Base-by-base conservation (phyloP, 2,113 vertebrate species). In the Meleagris gallopavo region DNA sequence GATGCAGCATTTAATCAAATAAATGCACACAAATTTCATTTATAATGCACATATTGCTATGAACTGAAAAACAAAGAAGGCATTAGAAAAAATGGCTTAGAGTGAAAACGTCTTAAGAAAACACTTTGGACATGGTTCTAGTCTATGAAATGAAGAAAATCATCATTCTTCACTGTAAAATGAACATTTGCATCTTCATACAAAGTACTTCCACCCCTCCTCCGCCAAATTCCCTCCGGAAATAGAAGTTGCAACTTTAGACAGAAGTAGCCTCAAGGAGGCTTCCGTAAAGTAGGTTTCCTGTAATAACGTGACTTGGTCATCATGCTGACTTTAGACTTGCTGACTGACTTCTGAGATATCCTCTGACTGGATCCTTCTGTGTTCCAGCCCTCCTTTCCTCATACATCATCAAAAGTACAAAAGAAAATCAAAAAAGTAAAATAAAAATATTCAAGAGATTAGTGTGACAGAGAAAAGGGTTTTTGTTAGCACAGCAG, bases 71-170 rank as follows among this genome's bases (percentile, higher is more conserved):
- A 73, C 41, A 79, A 89, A 67, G 41, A 48, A 84, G 13, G 10
- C 13, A 78, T 71, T 46, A 83, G 6, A 10, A 77, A 72, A 96
- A 71, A 30, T 32, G 7, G 52, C 90, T 88, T 34, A 66, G 6
- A 46, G 32, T 64, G 32, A 90, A 46, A 88, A 86, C 3, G 77
- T 80, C 84, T 87, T 62, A 41, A 58, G 36, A 88, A 88, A 80
- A 2, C 7, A 46, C 34, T 66, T 2, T 61, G 48, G 46, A 72
- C 36, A 30, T 6, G 7, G 34, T 50, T 66, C 46, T 86, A 52
- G 16, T 38, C 50, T 83, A 48, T 60, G 45, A 83, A 89, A 41
- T 66, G 36, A 70, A 27, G 74, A 83, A 24, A 93, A 86, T 10
- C 24, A 46, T 45, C 21, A 66, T 41, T 86, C 30, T 88, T 74